Base-by-base conservation (phyloP, 2,888 invertebrate genomes). In the Eupithecia subumbrata region DNA sequence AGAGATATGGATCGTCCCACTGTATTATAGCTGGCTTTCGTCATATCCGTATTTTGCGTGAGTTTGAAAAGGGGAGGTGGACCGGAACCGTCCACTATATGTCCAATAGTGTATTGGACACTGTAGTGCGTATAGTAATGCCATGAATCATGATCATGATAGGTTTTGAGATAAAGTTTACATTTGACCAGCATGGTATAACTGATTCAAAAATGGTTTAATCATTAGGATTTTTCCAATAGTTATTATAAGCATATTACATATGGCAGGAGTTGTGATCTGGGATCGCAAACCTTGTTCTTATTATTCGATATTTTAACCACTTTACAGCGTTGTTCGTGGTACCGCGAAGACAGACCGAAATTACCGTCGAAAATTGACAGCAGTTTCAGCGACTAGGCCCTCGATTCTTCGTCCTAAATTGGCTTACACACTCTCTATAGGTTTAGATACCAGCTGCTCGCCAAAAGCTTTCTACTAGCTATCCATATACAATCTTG, bases 21-120 rank as follows among this genome's bases (percentile, higher is more conserved):
- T 60, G 37, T 30, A 56, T 22, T 56, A 73, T 64, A 73, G 68
- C 70, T 69, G 66, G n/a, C 73, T 87, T 83, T 86, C 86, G 84
- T 86, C 88, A 88, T 83, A 86, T 88, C 87, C 88, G 85, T 80
- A 73, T 74, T 69, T 78, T 75, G 76, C 75, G 76, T 71, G 74
- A 40, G 79, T 79, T 78, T 81, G 79, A 79, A 81, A 81, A 75
- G 66, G 76, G 43, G 43, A 75, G 69, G 11, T 76, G 75, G 43
- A 77, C 73, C 73, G 73, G 71, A 76, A 76, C 76, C 60, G 60
- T 60, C 22, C 25, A 60, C 60, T 60, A 25, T n/a, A n/a, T n/a
- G n/a, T n/a, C n/a, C n/a, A n/a, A n/a, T n/a, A n/a, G n/a, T 60
- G 60, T 25, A 56, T 11, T 56, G 11, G 52, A 11, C 56, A n/a